phyloP scores from a whole-genome alignment of 2,113 vertebrate species.

The Ageneiosus marmoratus region DNA sequence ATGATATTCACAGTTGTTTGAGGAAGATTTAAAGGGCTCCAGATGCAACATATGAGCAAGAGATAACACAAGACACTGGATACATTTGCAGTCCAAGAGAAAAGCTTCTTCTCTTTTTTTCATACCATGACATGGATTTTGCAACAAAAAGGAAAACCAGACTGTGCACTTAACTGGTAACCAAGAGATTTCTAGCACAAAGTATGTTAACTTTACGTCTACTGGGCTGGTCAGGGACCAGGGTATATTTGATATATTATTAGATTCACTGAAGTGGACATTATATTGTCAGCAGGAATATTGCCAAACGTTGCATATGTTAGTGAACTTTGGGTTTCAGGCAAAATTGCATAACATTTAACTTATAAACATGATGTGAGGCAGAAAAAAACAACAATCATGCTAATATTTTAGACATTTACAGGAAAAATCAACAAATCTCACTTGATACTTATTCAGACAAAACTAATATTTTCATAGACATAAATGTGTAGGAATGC shows the following conservation, averaged over 20 bases:
- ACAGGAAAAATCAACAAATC: neutral
- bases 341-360: too few species aligned
- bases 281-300: too few species aligned
- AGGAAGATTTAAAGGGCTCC: slow-evolving; percentile 2
- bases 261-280: neutral
- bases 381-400: too few species aligned
- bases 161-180: neutral
- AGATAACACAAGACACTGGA: neutral
- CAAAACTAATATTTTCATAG: neutral
- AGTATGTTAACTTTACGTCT: too few species aligned
- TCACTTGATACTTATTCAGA: neutral
- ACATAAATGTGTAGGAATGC: neutral
- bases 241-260: neutral
- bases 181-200: neutral
- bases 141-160: neutral
- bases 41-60: neutral
- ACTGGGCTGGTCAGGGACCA: neutral
- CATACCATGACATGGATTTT: neutral
- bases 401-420: too few species aligned
- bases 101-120: neutral
- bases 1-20: neutral
- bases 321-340: too few species aligned
- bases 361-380: too few species aligned
- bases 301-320: too few species aligned
- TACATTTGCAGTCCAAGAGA: neutral